Percentiles rank a stretch among this genome's conserved stretches.
These are phyloP conservation scores for Furnarius figulus DNA, from an alignment of 2,113 vertebrate genomes.

Conservation along the genomic window DNA sequence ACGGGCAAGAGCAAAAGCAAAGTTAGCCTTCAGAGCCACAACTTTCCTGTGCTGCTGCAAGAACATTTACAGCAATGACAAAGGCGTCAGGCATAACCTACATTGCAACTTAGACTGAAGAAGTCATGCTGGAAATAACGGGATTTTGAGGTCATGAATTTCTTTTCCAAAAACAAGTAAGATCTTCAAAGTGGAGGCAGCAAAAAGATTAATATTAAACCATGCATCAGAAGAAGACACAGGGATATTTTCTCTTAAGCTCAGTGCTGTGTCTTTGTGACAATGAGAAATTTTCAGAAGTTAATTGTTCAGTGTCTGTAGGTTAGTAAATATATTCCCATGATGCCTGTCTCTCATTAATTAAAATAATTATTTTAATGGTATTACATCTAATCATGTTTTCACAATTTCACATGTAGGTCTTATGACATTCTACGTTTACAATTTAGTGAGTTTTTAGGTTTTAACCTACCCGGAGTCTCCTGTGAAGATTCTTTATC, in stretches of 20 bases:
- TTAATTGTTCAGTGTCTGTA: neutral
- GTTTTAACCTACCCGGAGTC: slow-evolving; percentile 82
- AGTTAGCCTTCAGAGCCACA: neutral
- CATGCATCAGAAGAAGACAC: neutral
- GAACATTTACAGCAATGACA: neutral
- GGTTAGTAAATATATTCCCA: neutral
- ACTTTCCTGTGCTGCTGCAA: neutral
- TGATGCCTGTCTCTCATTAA: neutral
- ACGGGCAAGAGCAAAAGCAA: neutral
- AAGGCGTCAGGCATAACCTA: neutral
- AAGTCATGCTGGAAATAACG: neutral
- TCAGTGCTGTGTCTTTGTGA: accelerated
- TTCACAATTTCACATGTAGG: neutral
- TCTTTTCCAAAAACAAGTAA: neutral
- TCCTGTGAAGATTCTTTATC: slow-evolving; percentile 93
- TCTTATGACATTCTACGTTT: neutral
- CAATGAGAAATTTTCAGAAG: neutral
- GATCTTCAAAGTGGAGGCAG: neutral
- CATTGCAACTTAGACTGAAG: neutral
- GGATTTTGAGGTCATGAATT: neutral
- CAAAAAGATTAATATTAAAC: neutral
- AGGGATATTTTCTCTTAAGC: neutral
- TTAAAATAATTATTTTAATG: neutral
- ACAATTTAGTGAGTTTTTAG: neutral
- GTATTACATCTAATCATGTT: neutral